Evolutionary conservation across 2,113 vertebrate genomes (phyloP).

Genomic region (Upupa epops): DNA sequence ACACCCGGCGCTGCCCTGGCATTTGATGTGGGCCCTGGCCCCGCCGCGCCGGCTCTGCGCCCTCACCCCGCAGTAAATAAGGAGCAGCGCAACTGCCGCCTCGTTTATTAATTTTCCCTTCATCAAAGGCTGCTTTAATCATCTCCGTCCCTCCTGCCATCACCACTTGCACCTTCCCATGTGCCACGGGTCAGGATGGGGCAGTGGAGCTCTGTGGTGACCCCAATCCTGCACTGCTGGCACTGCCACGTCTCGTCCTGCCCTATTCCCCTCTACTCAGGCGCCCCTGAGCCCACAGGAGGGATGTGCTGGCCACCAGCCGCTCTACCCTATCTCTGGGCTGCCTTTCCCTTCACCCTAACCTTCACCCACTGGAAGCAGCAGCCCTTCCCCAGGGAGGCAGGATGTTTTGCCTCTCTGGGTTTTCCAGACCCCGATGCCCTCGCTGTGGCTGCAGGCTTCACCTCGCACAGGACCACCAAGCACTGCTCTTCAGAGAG

Average conservation of each 20-base stretch:
- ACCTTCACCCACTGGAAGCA: neutral
- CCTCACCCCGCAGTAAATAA: slow-evolving; percentile 20
- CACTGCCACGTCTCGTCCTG: neutral
- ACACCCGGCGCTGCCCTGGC: fast-evolving
- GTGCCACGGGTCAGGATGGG: neutral
- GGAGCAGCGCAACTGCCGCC: neutral
- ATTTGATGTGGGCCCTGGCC: slow-evolving; percentile 24
- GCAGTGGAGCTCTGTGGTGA: neutral
- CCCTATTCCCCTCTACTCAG: fast-evolving
- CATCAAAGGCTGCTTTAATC: slow-evolving; percentile 51
- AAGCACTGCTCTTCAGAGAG: neutral
- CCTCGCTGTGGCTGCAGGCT: neutral
- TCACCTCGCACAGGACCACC: neutral
- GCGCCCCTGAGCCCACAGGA: fast-evolving
- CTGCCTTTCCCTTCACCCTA: neutral
- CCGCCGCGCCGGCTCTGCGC: neutral
- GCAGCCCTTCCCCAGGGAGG: neutral
- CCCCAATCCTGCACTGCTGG: fast-evolving
- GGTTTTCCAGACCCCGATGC: neutral
- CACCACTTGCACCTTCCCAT: fast-evolving
- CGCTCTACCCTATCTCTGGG: neutral
- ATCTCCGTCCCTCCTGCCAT: neutral
- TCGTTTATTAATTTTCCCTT: slow-evolving; percentile 37
- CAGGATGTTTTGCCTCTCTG: neutral
- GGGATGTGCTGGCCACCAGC: neutral